Base-by-base conservation (phyloP, 2,113 vertebrate species). In the Anarrhichthys ocellatus region DNA sequence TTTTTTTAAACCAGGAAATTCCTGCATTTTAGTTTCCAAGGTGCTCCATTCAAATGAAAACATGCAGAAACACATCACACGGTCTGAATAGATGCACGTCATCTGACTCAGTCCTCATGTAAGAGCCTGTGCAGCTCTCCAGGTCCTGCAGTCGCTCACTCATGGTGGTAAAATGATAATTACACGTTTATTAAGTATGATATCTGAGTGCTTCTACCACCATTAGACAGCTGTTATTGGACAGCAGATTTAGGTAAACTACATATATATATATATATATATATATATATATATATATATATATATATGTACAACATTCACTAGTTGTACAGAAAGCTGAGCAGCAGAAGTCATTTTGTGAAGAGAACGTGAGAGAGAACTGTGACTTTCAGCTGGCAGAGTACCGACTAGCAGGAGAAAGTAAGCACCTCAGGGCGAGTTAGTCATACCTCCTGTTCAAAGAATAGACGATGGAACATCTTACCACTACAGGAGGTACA, bases 401-500 rank as follows among this genome's bases (percentile, higher is more conserved):
- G 27, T 0, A 7, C 11, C 38, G 36, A 50, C 17, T 24, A 4
- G 1, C 27, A 32, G 2, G 4, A 56, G 8, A 75, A 87, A 70
- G 20, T 52, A 0, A 62, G 10, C 58, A 56, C 82, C 70, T 10
- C 15, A 22, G 71, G 86, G 82, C 58, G 1, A 74, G 18, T 48
- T 72, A 22, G 5, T 68, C 32, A 58, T 7, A 10, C 0, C 6
- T 44, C 10, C 0, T 13, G 54, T 52, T 32, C 10, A 52, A 24
- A 32, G 34, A 34, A 34, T 1, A 34, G 34, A 6, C 34, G 8
- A 27, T 2, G 2, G n/a, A n/a, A 42, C 11, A 2, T 36, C 52
- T 1, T 38, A 14, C 54, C 13, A 1, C 48, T 34, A 10, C 42
- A 3, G 3, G 29, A 29, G 0, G 0, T 15, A 6, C 2, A 15